Conservation (phyloP, 2,113 vertebrate genomes). For the Pogonocichla stellata region DNA sequence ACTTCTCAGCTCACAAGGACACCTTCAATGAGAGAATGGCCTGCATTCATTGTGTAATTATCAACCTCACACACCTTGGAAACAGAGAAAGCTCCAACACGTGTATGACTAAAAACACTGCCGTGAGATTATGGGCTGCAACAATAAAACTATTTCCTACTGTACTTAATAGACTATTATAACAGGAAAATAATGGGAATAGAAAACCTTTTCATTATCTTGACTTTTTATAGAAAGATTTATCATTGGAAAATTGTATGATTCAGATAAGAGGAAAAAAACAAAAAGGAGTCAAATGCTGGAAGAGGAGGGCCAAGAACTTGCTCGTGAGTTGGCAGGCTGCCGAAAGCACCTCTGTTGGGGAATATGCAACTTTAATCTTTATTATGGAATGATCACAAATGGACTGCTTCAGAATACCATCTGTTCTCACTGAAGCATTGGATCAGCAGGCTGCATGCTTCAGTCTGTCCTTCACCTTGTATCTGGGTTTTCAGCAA, state of each 20-base stretch:
- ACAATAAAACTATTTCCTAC: conserved; percentile 30
- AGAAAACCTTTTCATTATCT: conserved; percentile 2
- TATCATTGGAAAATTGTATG: background rate
- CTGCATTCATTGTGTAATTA: conserved; percentile 52
- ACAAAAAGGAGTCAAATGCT: conserved; percentile 17
- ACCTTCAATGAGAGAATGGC: conserved; percentile 35
- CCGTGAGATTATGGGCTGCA: conserved; percentile 39
- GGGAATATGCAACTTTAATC: conserved; percentile 72
- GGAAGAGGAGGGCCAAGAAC: conserved; percentile 58
- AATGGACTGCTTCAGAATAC: conserved; percentile 67
- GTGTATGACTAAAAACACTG: conserved; percentile 38
- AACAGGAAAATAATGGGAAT: conserved; percentile 17
- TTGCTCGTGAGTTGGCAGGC: conserved; percentile 46
- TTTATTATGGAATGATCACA: conserved; percentile 72
- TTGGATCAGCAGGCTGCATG: conserved; percentile 41
- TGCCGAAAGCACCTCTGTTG: conserved; percentile 59
- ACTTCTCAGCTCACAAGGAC: conserved; percentile 55
- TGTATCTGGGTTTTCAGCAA: conserved; percentile 11
- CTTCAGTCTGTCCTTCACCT: conserved; percentile 67
- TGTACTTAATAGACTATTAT: background rate
- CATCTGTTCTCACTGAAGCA: conserved; percentile 77
- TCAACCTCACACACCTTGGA: conserved; percentile 45
- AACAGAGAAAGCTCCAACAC: conserved; percentile 20
- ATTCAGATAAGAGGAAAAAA: conserved; percentile 17
- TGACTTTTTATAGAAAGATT: conserved; percentile 26